Base-by-base conservation (phyloP, 2,888 invertebrate genomes). In the Nomada lathburiana region DNA sequence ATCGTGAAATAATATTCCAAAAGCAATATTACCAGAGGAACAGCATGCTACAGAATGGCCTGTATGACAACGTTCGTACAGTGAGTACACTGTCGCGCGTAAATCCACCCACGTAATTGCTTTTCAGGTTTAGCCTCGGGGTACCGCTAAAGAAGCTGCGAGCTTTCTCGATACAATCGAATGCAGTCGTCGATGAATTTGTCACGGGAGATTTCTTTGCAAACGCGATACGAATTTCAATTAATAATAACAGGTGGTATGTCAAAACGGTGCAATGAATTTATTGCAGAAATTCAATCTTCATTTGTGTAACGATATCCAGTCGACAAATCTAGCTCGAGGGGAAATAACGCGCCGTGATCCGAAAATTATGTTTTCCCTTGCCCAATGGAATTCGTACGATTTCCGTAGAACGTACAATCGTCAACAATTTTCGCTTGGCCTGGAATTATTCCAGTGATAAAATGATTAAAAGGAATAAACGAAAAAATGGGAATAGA, bases 91-190 rank as follows among this genome's bases (percentile, higher is more conserved):
- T 36, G 69, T 18, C 60, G 69, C 57, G 70, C 69, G 75, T 76
- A 76, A 78, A 74, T 67, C 64, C 77, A 77, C 64, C 69, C 75
- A 71, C 76, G 55, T 86, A 84, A 84, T 86, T 86, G 80, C 82
- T 84, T 86, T 82, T 80, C 82, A 13, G 80, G 60, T 63, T 73
- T 68, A 73, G 50, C 71, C 55, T 16, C 57, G 42, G 76, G 57
- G 72, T 78, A 78, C 59, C 69, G 69, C 82, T 69, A 72, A 82
- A 75, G 44, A 77, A 78, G 50, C 71, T 36, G 59, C 4, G 63
- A 57, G 63, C 63, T 74, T 63, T 52, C 67, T 59, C 80, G 60
- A 70, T 80, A 71, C 44, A 44, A 10, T 13, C 23, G 42, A 29
- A 50, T 60, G 50, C 44, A 42, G 65, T 53, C 52, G 62, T 47